A percentile compares a stretch with the other conserved stretches of the same genome.
Evolutionary conservation across 2,888 invertebrate species (phyloP).

Genomic region (Macaria liturata): DNA sequence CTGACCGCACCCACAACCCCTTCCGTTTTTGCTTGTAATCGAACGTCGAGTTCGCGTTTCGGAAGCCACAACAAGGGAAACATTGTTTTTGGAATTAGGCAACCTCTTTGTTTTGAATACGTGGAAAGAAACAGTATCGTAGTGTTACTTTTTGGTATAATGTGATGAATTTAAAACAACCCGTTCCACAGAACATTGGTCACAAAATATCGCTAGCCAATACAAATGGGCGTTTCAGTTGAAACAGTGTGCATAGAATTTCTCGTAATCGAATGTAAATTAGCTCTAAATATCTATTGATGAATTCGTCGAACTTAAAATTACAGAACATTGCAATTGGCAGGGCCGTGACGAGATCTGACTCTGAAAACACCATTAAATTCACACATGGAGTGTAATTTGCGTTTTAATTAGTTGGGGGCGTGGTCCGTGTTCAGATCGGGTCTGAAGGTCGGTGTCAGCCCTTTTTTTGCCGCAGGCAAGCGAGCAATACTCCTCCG

Average conservation of each 20-base stretch:
- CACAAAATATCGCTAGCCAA: no score
- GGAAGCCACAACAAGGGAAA: conserved; percentile 8
- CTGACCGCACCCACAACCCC: conserved; percentile 18
- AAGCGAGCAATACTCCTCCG: no score
- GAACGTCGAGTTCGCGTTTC: conserved; percentile 3
- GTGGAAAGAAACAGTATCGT: no score
- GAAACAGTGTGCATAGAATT: no score
- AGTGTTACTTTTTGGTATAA: no score
- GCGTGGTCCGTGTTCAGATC: conserved; percentile 21
- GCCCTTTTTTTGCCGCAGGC: conserved; percentile 5
- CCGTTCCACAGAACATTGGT: no score
- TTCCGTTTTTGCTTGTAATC: conserved; percentile 13
- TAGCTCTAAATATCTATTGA: neutral
- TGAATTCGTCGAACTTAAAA: neutral
- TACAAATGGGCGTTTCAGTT: no score
- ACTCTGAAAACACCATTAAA: conserved; percentile 12
- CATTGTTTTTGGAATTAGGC: neutral
- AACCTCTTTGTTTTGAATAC: no score
- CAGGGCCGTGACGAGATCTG: neutral
- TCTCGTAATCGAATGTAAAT: no score
- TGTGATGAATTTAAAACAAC: no score
- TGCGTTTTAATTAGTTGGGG: conserved; percentile 22
- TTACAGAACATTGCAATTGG: neutral
- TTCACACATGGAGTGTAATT: conserved; percentile 19
- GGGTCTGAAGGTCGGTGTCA: conserved; percentile 21